phyloP scores from a whole-genome alignment of 1,140 invertebrate genomes.

The Zaprionus lachaisei region DNA sequence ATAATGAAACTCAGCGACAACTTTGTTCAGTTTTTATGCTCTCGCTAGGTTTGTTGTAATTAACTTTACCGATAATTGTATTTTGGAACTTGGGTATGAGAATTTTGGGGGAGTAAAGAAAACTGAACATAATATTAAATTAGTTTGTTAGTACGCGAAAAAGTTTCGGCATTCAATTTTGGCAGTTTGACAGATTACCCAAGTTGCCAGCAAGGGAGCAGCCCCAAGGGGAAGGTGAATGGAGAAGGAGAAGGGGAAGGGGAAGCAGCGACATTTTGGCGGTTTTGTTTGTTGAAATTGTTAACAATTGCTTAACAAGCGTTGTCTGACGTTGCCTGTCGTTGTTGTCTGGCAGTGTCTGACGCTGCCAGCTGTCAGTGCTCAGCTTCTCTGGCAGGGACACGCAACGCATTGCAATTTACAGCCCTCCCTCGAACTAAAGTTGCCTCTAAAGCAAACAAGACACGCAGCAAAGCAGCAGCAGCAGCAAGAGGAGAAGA shows the following conservation, averaged over 20 bases:
- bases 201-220: conserved; percentile 24
- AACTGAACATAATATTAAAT: conserved; percentile 60
- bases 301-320: conserved; percentile 71
- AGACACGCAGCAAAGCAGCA: conserved; percentile 37
- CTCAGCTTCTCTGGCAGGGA: conserved; percentile 23
- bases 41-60: conserved; percentile 40
- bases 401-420: conserved; percentile 69
- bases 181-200: conserved; percentile 65
- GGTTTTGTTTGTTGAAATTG: conserved; percentile 69
- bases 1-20: conserved; percentile 30
- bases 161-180: conserved; percentile 40
- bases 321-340: conserved; percentile 7
- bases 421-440: conserved; percentile 42
- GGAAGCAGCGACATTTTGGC: conserved; percentile 41
- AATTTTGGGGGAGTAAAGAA: not conserved
- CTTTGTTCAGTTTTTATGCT: conserved; percentile 41
- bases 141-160: conserved; percentile 50
- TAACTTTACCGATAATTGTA: conserved; percentile 67
- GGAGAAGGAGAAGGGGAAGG: not conserved
- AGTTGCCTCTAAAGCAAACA: conserved; percentile 38
- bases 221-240: not conserved
- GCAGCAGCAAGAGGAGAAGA: conserved; percentile 4
- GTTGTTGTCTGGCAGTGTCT: not conserved
- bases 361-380: conserved; percentile 7
- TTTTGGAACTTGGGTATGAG: not conserved